These are phyloP conservation scores for Endotricha flammealis DNA, from an alignment of 2,888 invertebrate species.

Conservation along the genomic window DNA sequence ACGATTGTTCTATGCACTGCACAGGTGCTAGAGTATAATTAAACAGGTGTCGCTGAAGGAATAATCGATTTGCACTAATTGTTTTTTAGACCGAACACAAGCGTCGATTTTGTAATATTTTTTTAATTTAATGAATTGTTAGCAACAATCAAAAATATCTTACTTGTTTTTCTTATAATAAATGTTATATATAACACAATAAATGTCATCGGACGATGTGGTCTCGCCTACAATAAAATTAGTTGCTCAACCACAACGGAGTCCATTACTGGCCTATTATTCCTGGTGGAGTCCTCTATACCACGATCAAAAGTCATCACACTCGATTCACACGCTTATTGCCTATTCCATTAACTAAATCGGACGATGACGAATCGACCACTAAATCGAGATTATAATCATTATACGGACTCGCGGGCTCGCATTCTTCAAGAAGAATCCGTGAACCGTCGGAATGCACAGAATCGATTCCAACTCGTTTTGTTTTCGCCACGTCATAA, in stretches of 20 bases:
- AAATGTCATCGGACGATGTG: slow-evolving; percentile 6
- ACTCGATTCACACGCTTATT: slow-evolving; percentile 65
- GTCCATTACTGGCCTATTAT: slow-evolving; percentile 14
- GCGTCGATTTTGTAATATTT: too few relatives aligned
- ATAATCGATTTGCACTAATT: neutral
- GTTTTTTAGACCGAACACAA: neutral
- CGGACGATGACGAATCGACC: slow-evolving; percentile 73
- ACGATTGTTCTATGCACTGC: neutral
- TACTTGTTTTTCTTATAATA: too few relatives aligned
- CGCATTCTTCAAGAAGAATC: slow-evolving; percentile 65
- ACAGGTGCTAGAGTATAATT: slow-evolving; percentile 3
- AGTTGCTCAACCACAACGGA: slow-evolving; percentile 17
- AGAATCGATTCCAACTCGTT: slow-evolving; percentile 70
- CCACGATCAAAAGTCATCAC: slow-evolving; percentile 44
- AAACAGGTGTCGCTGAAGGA: slow-evolving; percentile 2
- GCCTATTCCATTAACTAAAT: slow-evolving; percentile 73
- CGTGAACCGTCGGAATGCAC: slow-evolving; percentile 71
- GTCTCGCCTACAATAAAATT: slow-evolving; percentile 14
- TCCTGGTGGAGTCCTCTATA: slow-evolving; percentile 21
- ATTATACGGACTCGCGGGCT: slow-evolving; percentile 61
- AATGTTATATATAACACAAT: slow-evolving; percentile 1
- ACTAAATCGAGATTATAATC: slow-evolving; percentile 73
- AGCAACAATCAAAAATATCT: neutral
- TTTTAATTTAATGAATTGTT: too few relatives aligned
- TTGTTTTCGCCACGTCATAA: slow-evolving; percentile 76